A percentile compares a stretch with the other conserved stretches of the same genome.
phyloP scores from a whole-genome alignment of 2,113 vertebrate genomes.

The Nannospalax galili region DNA sequence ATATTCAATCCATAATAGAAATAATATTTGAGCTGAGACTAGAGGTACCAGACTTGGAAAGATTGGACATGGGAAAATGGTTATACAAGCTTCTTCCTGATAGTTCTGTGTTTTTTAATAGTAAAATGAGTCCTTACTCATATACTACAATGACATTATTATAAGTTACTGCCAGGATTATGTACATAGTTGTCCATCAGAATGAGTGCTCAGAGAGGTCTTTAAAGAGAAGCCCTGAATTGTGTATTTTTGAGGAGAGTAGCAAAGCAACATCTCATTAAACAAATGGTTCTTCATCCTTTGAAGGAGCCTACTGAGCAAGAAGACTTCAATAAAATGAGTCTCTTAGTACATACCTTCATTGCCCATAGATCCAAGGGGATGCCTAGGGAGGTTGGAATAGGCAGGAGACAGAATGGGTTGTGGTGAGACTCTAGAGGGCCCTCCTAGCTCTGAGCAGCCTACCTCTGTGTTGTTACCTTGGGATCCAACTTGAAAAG shows the following conservation, averaged over 20 bases:
- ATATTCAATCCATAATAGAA: not conserved
- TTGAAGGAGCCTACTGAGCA: not conserved
- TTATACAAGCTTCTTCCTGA: not conserved
- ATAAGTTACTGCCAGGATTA: not conserved
- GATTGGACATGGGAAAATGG: not conserved
- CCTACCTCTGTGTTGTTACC: not conserved
- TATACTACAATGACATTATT: not conserved
- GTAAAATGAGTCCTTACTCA: not conserved
- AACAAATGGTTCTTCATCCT: not conserved
- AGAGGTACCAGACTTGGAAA: not conserved
- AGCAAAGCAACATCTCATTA: constrained; percentile 6
- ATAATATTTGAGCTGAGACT: constrained; percentile 7
- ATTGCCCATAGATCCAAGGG: not conserved
- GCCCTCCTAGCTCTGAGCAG: not conserved
- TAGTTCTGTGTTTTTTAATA: constrained; percentile 24
- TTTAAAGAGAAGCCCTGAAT: not conserved
- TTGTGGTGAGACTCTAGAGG: not conserved
- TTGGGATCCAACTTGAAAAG: not conserved
- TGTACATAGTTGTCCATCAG: not conserved
- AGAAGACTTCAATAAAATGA: not conserved
- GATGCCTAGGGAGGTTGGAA: not conserved
- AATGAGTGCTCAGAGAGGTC: not conserved
- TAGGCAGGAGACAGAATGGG: not conserved
- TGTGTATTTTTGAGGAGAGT: not conserved
- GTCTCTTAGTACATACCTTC: not conserved